Base-by-base conservation (phyloP, 2,888 invertebrate species). In the Hesperia comma region DNA sequence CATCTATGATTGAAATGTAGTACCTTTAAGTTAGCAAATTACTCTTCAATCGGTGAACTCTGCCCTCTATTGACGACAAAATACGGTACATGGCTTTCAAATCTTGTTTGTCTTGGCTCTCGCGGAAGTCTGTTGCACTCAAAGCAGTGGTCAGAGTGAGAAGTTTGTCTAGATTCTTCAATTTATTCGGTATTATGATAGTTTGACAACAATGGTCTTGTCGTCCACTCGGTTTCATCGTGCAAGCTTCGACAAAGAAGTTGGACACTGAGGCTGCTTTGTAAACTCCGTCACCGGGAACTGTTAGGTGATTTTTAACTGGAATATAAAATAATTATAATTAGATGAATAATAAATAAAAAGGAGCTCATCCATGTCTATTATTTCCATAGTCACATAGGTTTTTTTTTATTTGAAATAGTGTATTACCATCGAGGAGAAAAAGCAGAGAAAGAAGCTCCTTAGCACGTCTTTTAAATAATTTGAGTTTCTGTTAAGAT, bases 51-150 rank as follows among this genome's bases (percentile, higher is more conserved):
- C 90, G 79, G 6, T 88, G 79, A 32, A 91, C 73, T 56, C 91
- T 81, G 12, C 91, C 90, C 71, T 92, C 91, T 55, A 92, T 88
- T 4, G 88, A 85, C 0, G 84, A 76, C 0, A 91, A 72, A 72
- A 86, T 82, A 63, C 74, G 80, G 71, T 91, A 90, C 4, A 88
- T 82, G 0, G 82, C 77, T 58, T 83, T 81, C 3, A 92, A 75
- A 67, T 88, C 79, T 5, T 82, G 76, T 57, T 79, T 83, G 14
- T 88, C 87, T 10, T 79, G 68, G 14, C 75, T 78, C 3, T 61
- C 66, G 55, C 86, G 79, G 32, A 91, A 83, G 67, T 88, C 81
- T 0, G 82, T 85, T 1, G 82, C 64, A 58, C 85, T 86, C 0
- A 74, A 53, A 0, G 80, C 71, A 0, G 82, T 83, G 0, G 81